Percentiles rank a stretch among this genome's conserved stretches.
Evolutionary conservation across 2,797 vertebrate species (phyloP).

Genomic region (Poeciliopsis gracilis): DNA sequence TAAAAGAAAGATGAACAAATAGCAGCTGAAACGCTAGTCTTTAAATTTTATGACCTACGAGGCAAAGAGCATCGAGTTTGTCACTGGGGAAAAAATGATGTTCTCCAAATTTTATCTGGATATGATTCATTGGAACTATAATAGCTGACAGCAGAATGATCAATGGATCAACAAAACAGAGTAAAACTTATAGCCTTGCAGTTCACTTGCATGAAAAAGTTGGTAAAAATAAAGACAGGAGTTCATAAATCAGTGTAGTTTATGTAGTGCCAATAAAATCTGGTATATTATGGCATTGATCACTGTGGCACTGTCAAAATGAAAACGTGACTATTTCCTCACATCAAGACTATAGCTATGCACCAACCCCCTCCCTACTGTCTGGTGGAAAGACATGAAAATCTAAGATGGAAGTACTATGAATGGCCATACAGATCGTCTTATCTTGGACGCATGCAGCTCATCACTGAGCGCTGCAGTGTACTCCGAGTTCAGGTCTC

Average conservation of each 20-base stretch:
- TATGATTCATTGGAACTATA: neutral
- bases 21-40: neutral
- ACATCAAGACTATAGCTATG: neutral
- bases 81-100: neutral
- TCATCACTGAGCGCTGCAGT: conserved; percentile 29
- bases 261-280: neutral
- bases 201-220: neutral
- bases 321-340: neutral
- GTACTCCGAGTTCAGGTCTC: conserved; percentile 23
- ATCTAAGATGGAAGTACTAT: conserved; percentile 4
- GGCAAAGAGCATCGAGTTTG: neutral
- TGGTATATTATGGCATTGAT: neutral
- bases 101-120: neutral
- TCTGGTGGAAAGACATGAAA: conserved; percentile 18
- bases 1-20: neutral
- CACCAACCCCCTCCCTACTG: neutral
- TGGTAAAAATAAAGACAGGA: neutral
- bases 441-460: conserved; percentile 24
- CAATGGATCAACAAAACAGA: neutral
- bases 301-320: neutral
- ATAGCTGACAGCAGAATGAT: neutral
- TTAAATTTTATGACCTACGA: neutral
- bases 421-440: conserved; percentile 1
- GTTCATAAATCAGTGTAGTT: neutral
- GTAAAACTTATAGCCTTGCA: neutral